These are phyloP conservation scores for Megathymus violae DNA, from an alignment of 1,140 invertebrate genomes.

Conservation along the genomic window DNA sequence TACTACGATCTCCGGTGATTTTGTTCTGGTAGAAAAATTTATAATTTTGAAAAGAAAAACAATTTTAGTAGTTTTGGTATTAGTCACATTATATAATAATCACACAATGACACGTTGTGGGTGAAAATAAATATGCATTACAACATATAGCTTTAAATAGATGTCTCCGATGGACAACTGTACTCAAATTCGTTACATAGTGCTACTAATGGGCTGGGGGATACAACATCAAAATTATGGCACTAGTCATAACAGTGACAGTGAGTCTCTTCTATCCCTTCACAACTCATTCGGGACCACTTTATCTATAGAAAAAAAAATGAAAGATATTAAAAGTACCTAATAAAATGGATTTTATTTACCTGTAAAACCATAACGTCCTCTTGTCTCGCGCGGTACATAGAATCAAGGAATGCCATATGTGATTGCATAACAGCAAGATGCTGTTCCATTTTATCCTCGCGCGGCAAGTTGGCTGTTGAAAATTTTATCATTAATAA, in stretches of 20 bases:
- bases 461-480: constrained; percentile 81
- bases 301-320: background rate
- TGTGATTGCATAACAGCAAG: constrained; percentile 89
- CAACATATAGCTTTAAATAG: too few relatives aligned
- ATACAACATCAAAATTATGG: too few relatives aligned
- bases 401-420: constrained; percentile 88
- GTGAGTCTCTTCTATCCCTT: too few relatives aligned
- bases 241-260: too few relatives aligned
- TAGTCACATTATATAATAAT: background rate
- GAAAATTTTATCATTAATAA: constrained; percentile 10
- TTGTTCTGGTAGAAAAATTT: constrained; percentile 19
- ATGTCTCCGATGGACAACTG: too few relatives aligned
- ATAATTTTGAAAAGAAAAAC: background rate
- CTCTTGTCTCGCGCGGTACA: constrained; percentile 88
- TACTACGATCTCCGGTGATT: constrained; percentile 30
- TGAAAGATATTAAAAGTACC: background rate
- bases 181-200: too few relatives aligned
- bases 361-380: constrained; percentile 87
- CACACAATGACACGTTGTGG: too few relatives aligned
- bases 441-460: constrained; percentile 87
- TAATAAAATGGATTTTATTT: background rate
- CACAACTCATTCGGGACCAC: too few relatives aligned
- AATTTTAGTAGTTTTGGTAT: background rate
- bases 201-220: too few relatives aligned
- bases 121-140: too few relatives aligned